These are phyloP conservation scores for Peucedramus taeniatus DNA, from an alignment of 2,113 vertebrate species.

Conservation along the genomic window DNA sequence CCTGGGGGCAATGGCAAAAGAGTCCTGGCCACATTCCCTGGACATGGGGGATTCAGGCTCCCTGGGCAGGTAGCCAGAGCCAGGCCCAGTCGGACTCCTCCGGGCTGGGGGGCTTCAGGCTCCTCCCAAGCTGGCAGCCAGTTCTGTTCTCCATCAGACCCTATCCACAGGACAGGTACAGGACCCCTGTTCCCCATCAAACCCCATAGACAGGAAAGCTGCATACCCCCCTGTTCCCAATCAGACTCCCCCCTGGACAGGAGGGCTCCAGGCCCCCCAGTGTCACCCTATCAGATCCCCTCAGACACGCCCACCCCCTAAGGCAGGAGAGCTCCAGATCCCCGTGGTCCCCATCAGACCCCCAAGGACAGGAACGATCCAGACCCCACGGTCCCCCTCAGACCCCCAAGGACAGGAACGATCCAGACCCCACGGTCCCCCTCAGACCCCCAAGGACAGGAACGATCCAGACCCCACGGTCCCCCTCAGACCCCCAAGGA, in stretches of 20 bases:
- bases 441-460: accelerated
- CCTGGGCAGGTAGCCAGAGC: not conserved
- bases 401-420: not conserved
- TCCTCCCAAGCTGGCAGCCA: not conserved
- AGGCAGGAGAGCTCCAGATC: accelerated
- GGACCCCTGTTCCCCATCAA: not conserved
- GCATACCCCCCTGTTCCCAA: not conserved
- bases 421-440: not conserved
- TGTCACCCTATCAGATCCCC: no score
- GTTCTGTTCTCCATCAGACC: not conserved
- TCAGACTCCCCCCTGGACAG: not conserved
- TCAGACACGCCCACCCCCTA: no score
- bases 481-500: accelerated
- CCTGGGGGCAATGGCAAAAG: accelerated
- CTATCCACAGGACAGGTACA: not conserved
- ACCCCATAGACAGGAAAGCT: not conserved
- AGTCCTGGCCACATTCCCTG: not conserved
- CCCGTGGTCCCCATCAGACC: not conserved
- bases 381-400: accelerated
- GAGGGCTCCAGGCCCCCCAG: accelerated
- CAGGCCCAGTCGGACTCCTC: not conserved
- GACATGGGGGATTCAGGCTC: not conserved
- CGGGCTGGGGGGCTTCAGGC: not conserved
- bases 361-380: not conserved
- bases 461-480: accelerated